phyloP scores from a whole-genome alignment of 2,888 invertebrate genomes.

The Hyalella azteca region DNA sequence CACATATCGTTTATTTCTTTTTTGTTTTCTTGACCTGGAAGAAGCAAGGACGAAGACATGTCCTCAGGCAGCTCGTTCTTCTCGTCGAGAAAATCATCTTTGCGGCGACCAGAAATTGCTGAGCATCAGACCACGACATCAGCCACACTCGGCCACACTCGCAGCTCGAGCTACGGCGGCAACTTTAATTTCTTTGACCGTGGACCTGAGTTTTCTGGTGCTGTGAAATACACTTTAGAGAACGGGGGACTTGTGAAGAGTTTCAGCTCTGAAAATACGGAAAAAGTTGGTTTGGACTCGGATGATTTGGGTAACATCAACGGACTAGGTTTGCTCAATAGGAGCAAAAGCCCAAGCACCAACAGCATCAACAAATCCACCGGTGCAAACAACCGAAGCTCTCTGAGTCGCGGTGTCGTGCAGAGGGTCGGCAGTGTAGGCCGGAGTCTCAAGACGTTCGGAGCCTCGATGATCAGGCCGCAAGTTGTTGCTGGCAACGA shows the following conservation, averaged over 20 bases:
- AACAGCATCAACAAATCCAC: neutral
- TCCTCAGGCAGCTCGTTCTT: neutral
- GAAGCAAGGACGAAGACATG: neutral
- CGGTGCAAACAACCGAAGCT: neutral
- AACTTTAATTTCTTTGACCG: neutral
- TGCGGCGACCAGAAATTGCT: neutral
- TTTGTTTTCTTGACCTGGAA: neutral
- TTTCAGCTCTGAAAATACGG: neutral
- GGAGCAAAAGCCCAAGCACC: neutral
- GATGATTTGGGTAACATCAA: neutral
- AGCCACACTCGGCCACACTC: neutral
- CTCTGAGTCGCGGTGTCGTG: slow-evolving; percentile 52
- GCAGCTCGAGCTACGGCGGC: slow-evolving; percentile 15
- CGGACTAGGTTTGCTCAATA: neutral
- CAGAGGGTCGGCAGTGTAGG: slow-evolving; percentile 57
- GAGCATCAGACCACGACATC: neutral
- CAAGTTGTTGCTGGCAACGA: slow-evolving; percentile 53
- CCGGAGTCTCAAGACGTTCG: slow-evolving; percentile 47
- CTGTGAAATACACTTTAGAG: neutral
- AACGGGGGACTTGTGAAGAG: neutral
- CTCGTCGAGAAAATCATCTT: neutral
- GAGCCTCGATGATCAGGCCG: slow-evolving; percentile 50
- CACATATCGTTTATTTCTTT: neutral
- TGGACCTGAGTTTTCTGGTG: neutral
- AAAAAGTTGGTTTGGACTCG: neutral